A percentile compares a stretch with the other conserved stretches of the same genome.
Evolutionary conservation across 1,140 invertebrate genomes (phyloP).

Genomic region (Campoletis sonorensis): DNA sequence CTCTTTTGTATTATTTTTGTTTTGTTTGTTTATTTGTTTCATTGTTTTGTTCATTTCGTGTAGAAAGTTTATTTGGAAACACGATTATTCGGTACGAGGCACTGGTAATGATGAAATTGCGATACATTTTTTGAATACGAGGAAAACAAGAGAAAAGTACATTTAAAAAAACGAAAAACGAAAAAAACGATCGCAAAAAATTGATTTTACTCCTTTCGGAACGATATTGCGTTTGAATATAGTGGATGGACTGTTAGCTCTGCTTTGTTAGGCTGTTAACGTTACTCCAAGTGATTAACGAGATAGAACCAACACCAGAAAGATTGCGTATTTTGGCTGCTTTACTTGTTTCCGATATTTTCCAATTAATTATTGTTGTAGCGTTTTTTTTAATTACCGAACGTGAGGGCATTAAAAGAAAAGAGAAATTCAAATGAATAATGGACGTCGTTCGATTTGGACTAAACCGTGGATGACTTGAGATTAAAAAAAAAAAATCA

Average conservation of each 20-base stretch:
- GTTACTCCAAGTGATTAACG: conserved; percentile 36
- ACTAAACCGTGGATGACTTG: neutral
- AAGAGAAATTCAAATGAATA: neutral
- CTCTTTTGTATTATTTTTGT: conserved; percentile 2
- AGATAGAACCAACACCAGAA: conserved; percentile 74
- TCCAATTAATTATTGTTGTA: no score
- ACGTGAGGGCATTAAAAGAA: neutral
- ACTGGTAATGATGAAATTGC: neutral
- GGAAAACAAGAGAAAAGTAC: neutral
- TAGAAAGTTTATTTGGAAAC: conserved; percentile 7
- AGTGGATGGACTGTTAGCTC: conserved; percentile 60
- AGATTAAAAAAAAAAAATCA: neutral
- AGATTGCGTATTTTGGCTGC: conserved; percentile 61
- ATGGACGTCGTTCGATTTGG: neutral
- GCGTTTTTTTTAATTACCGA: conserved; percentile 10
- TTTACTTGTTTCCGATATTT: conserved; percentile 51
- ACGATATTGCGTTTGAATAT: conserved; percentile 25
- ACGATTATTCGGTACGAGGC: neutral
- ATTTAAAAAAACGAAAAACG: neutral
- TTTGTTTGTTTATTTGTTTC: no score
- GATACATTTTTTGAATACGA: neutral
- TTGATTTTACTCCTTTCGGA: neutral
- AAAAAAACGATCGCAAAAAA: neutral
- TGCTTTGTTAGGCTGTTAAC: conserved; percentile 46
- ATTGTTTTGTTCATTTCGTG: neutral